Base-by-base conservation (phyloP, 2,888 invertebrate genomes). In the Lacanobia oleracea region DNA sequence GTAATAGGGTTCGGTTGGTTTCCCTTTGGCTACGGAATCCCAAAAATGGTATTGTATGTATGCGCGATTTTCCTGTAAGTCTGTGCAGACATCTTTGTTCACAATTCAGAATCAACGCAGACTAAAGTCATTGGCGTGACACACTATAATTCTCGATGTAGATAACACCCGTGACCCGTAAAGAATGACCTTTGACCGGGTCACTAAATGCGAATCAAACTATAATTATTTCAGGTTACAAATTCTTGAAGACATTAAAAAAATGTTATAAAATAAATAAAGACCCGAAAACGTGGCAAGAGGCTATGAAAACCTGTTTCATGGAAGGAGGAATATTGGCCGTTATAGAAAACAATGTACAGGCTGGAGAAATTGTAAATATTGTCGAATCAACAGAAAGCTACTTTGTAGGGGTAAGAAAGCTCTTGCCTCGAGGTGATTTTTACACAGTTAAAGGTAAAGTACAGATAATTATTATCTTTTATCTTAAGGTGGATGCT, bases 391-490 rank as follows among this genome's bases (percentile, higher is more conserved):
- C 0, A 18, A 0, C 0, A 0, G 1, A 23, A 12, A 1, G 0
- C 0, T 89, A 86, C 66, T 86, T 79, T 33, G 78, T 86, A 6
- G 90, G 90, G 10, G 75, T 86, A 43, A 83, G 74, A 10, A 85
- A 72, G 45, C 69, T 84, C 9, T 80, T 72, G 7, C 9, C 67
- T 7, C 7, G 53, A 8, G 62, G 65, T 1, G 79, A 83, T 9
- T 88, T 70, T 50, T 90, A 85, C 60, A 86, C 88, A 2, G 71
- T 89, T 3, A 87, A 78, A 87, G 89, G 90, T 90, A 84, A 37
- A 4, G 7, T 10, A n/a, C 7, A 14, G 0, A 7, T 9, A n/a
- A n/a, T n/a, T n/a, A 14, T 40, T 68, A 53, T 59, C 5, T 57
- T n/a, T 37, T 56, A 18, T 56, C 18, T 56, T 59, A 33, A n/a